Evolutionary conservation across 2,113 vertebrate species (phyloP).

Genomic region (Osmerus eperlanus): DNA sequence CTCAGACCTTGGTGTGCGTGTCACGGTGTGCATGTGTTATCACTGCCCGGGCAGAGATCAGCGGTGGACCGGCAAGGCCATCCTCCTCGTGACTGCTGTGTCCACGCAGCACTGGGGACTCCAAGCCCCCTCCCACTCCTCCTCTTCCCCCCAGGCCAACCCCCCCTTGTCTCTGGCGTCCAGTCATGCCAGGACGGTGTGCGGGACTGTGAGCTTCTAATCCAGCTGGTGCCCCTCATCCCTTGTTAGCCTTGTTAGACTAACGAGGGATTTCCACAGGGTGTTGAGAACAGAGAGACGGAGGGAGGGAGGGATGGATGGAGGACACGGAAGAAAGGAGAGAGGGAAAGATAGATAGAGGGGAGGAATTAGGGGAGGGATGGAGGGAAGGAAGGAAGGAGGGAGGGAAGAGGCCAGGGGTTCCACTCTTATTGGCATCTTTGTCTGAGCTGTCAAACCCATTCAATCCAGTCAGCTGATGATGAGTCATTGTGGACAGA

Average conservation of each 20-base stretch:
- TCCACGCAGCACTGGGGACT: neutral
- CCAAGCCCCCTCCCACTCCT: neutral
- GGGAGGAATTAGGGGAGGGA: neutral
- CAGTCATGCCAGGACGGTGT: neutral
- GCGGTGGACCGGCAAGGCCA: too few species aligned
- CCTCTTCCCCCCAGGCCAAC: neutral
- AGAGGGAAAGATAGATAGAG: neutral
- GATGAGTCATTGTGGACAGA: conserved; percentile 56
- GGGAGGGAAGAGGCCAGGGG: conserved; percentile 53
- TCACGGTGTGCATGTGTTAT: neutral
- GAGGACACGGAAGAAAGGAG: neutral
- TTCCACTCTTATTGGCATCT: conserved; percentile 52
- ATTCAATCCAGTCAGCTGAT: conserved; percentile 63
- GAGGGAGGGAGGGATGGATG: neutral
- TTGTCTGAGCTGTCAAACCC: conserved; percentile 69
- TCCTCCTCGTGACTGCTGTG: too few species aligned
- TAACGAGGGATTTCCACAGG: neutral
- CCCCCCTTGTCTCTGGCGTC: neutral
- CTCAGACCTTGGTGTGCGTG: neutral
- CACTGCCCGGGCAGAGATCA: too few species aligned
- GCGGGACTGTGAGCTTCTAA: conserved; percentile 8
- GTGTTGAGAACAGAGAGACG: neutral
- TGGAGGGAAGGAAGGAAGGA: conserved; percentile 35
- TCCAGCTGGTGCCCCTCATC: conserved; percentile 42
- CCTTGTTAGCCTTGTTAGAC: conserved; percentile 59